Evolutionary conservation across 92 coral and sea anemone species (phyloP).

Genomic region (Epizoanthus fatuus): DNA sequence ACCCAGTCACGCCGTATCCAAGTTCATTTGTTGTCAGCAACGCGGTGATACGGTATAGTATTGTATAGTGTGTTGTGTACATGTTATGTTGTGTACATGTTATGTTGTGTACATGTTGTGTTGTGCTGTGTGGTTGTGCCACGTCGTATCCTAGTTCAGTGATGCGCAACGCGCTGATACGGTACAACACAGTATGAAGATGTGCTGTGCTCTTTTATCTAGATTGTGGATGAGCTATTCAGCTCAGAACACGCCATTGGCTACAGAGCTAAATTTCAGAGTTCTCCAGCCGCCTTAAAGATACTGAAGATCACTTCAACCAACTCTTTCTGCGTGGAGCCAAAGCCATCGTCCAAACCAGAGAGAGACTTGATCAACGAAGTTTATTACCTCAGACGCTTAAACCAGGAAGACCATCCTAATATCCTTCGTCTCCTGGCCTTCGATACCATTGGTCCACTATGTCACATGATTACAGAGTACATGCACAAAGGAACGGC

Average conservation of each 20-base stretch:
- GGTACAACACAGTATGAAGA: too few species aligned
- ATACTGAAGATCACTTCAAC: conserved; percentile 1
- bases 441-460: conserved; percentile 22
- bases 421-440: conserved; percentile 18
- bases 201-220: too few species aligned
- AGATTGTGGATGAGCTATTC: neutral
- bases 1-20: too few species aligned
- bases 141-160: too few species aligned
- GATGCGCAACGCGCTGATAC: too few species aligned
- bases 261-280: conserved; percentile 5
- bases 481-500: conserved; percentile 15
- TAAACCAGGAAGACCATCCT: conserved; percentile 15
- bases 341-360: neutral
- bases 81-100: too few species aligned
- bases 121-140: too few species aligned
- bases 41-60: too few species aligned
- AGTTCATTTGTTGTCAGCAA: too few species aligned
- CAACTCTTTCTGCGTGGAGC: neutral
- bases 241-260: neutral
- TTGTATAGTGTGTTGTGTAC: too few species aligned
- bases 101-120: too few species aligned
- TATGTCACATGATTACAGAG: conserved; percentile 18
- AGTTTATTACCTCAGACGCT: neutral
- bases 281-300: conserved; percentile 1
- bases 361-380: conserved; percentile 11